These are phyloP conservation scores for Herpetotheres cachinnans DNA, from an alignment of 2,113 vertebrate genomes.

Conservation along the genomic window DNA sequence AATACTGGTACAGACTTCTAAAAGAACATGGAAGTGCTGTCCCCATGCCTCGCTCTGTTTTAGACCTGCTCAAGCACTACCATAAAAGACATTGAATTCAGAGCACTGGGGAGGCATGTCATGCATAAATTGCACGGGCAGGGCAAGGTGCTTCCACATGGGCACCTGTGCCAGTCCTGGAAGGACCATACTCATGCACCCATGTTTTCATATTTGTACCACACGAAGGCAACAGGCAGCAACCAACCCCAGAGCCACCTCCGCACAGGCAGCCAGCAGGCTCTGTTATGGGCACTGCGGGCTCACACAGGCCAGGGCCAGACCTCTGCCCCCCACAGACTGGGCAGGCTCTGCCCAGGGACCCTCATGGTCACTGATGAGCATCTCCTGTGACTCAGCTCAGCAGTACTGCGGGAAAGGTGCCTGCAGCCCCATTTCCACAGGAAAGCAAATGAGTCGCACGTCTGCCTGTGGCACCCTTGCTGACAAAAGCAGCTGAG, in stretches of 20 bases:
- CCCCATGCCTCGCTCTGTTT: neutral
- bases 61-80: neutral
- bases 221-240: neutral
- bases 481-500: neutral
- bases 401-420: neutral
- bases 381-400: neutral
- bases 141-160: rapidly evolving
- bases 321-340: neutral
- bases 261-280: neutral
- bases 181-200: neutral
- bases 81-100: neutral
- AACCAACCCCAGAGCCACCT: neutral
- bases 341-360: neutral
- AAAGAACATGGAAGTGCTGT: neutral
- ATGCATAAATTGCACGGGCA: neutral
- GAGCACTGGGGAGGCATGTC: neutral
- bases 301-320: rapidly evolving
- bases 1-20: neutral
- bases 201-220: neutral
- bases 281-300: neutral
- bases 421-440: neutral
- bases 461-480: neutral
- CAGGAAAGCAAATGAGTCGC: neutral
- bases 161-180: neutral
- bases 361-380: neutral